Evolutionary conservation across 2,113 vertebrate genomes (phyloP).

Genomic region (Phoxinus phoxinus): DNA sequence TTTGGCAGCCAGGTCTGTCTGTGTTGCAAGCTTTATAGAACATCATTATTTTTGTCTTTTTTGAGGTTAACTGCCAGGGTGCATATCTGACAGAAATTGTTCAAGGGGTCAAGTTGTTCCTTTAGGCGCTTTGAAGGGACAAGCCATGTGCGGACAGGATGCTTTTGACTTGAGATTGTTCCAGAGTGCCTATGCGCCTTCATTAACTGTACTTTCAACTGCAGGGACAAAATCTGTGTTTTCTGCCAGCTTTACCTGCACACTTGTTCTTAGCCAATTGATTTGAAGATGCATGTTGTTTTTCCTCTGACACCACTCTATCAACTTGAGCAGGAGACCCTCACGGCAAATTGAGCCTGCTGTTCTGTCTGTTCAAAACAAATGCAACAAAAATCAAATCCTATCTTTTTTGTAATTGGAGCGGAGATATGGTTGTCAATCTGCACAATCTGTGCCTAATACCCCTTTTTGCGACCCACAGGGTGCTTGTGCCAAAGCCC

Average conservation of each 20-base stretch:
- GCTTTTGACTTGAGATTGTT: not conserved
- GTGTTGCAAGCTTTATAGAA: not conserved
- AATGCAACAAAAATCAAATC: not conserved
- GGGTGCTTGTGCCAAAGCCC: not conserved
- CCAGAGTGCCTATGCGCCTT: not conserved
- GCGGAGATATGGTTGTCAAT: not conserved
- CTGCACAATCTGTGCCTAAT: not conserved
- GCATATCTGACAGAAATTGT: not conserved
- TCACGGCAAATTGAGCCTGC: not conserved
- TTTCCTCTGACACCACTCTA: not conserved
- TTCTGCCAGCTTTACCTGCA: not conserved
- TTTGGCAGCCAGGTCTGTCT: not conserved
- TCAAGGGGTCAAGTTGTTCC: conserved; percentile 18
- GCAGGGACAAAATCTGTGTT: not conserved
- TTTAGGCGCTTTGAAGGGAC: not conserved
- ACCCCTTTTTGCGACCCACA: not conserved
- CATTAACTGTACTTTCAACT: conserved; percentile 4
- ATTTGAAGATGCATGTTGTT: not conserved
- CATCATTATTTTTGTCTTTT: conserved; percentile 30
- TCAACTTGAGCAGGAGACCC: not conserved
- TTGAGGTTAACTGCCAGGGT: conserved; percentile 11
- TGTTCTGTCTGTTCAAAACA: conserved; percentile 24
- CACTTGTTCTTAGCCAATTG: not conserved
- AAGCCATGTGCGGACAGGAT: not conserved
- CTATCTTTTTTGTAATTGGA: not conserved